These are phyloP conservation scores for Rhyacichthys aspro DNA, from an alignment of 2,797 vertebrate genomes.

Conservation along the genomic window DNA sequence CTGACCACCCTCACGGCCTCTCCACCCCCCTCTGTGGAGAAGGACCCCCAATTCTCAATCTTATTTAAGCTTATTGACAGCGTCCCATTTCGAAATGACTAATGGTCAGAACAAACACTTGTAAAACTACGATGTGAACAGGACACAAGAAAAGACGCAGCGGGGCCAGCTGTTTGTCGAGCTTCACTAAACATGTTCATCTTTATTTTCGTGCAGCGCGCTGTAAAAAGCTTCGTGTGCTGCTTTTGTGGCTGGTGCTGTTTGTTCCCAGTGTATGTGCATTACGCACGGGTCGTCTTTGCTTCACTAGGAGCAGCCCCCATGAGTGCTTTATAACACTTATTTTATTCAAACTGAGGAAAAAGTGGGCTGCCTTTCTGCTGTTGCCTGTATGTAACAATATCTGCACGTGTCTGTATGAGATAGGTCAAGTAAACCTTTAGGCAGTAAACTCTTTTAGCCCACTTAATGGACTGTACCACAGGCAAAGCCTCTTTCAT, in stretches of 20 bases:
- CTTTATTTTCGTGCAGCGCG: conserved; percentile 53
- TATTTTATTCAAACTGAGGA: neutral
- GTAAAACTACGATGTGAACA: neutral
- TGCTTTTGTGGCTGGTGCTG: conserved; percentile 10
- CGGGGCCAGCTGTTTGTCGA: conserved; percentile 15
- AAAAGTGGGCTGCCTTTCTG: too few relatives aligned
- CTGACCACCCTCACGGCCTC: neutral
- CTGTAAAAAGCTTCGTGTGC: conserved; percentile 36
- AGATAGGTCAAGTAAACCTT: too few relatives aligned
- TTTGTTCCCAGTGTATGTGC: conserved; percentile 9
- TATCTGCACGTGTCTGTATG: too few relatives aligned
- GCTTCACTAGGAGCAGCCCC: neutral
- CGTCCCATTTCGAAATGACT: conserved; percentile 16
- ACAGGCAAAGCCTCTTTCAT: too few relatives aligned
- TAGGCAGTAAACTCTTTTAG: too few relatives aligned
- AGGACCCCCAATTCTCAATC: conserved; percentile 17
- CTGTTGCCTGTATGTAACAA: too few relatives aligned
- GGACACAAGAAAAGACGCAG: neutral
- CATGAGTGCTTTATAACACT: neutral
- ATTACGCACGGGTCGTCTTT: conserved; percentile 13
- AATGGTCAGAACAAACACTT: neutral
- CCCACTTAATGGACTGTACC: too few relatives aligned
- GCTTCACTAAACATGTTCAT: conserved; percentile 21
- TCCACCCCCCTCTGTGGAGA: neutral
- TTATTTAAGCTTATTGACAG: conserved; percentile 17